Evolutionary conservation across 2,888 invertebrate genomes (phyloP), one percentile per base, ranked within the genome.

Genomic region (Cheiracanthium punctorium): DNA sequence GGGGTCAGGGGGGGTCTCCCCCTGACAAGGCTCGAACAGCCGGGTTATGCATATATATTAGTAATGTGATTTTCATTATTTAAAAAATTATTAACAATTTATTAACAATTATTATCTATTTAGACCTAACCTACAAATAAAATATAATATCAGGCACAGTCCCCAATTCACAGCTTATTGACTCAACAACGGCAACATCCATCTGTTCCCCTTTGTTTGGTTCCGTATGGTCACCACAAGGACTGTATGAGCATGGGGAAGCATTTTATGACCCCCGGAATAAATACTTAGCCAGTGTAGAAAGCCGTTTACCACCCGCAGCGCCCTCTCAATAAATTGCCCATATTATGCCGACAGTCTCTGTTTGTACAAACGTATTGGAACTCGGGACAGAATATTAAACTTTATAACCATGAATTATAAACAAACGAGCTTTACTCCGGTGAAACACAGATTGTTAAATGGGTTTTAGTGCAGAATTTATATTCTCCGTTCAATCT

Each of bases 211-310:
- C 76, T 73, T 33, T 8, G 52, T 64, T n/a, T 73, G 73, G 80
- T 65, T 72, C 71, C 48, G 69, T 20, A 32, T 43, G 17, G 73
- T 80, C 73, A 80, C 80, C 80, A 73, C 80, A 80, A 48, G 71
- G 80, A 48, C 48, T 7, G 48, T 17, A 41, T 37, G 48, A 17
- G 64, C 33, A 28, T 69, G 58, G 12, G 33, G 33, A 17, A 28
- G 58, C n/a, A 69, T 82, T 82, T 82, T 82, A 76, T 58, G 52
- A 32, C 71, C 52, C 20, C 29, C 69, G 30, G 65, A 30, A 74
- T 37, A 65, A 74, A 69, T 14, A 48, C 48, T 37, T 8, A 12
- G 37, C 7, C 12, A 8, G 37, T 37, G 12, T 37, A 12, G 37
- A 8, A 12, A 8, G 12, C 17, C 48, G 12, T 48, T 48, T 48